Conservation (phyloP, 2,797 vertebrate genomes). For the Gymnothorax javanicus region DNA sequence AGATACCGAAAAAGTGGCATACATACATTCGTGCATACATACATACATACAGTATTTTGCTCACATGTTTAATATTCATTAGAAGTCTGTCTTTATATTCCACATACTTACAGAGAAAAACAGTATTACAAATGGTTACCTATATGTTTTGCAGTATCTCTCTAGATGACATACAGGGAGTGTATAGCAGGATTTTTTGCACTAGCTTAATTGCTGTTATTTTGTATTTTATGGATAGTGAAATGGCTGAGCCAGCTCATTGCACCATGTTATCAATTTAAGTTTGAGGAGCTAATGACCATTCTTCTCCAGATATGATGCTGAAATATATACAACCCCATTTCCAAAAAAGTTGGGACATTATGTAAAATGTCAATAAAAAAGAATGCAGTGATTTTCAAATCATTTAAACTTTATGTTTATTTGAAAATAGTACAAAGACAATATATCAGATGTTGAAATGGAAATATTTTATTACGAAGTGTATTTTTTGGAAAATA, state of each 20-base stretch:
- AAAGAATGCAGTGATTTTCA: no score
- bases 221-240: not conserved
- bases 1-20: not conserved
- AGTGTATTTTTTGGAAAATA: no score
- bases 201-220: not conserved
- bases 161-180: not conserved
- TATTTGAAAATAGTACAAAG: no score
- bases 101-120: not conserved
- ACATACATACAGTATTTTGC: not conserved
- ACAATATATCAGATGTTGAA: no score
- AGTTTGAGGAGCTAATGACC: not conserved
- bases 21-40: no score
- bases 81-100: not conserved
- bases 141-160: not conserved
- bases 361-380: no score
- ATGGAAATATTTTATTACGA: no score
- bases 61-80: not conserved
- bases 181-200: not conserved
- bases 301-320: not conserved
- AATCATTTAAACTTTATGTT: no score
- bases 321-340: not conserved
- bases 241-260: not conserved
- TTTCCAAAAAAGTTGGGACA: not conserved
- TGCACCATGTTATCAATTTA: not conserved
- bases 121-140: not conserved